These are phyloP conservation scores for Ruditapes philippinarum DNA, from an alignment of 1,140 invertebrate species.

Conservation along the genomic window DNA sequence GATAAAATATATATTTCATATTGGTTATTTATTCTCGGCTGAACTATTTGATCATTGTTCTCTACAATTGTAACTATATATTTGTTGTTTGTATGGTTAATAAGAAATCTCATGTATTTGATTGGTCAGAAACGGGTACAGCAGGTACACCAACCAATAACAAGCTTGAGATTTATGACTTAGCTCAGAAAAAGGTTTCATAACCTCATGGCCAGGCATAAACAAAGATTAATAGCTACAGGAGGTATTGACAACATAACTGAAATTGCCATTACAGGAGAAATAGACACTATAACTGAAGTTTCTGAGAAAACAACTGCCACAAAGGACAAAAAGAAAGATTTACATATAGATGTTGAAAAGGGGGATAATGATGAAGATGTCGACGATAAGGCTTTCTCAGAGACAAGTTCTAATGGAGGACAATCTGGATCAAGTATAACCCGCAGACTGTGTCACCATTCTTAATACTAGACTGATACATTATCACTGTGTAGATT, in stretches of 20 bases:
- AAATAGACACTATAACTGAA: constrained; percentile 58
- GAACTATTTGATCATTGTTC: too few relatives aligned
- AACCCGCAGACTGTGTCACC: background rate
- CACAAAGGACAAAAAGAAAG: background rate
- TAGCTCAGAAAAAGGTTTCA: too few relatives aligned
- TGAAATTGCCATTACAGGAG: constrained; percentile 42
- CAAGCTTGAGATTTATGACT: too few relatives aligned
- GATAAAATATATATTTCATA: too few relatives aligned
- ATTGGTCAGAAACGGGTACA: too few relatives aligned
- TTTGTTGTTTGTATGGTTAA: too few relatives aligned
- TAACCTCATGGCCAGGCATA: too few relatives aligned
- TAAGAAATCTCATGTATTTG: too few relatives aligned
- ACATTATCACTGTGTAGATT: background rate
- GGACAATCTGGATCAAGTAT: background rate
- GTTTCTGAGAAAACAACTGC: background rate
- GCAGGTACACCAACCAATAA: too few relatives aligned
- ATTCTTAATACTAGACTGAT: background rate
- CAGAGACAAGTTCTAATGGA: background rate
- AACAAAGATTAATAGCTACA: too few relatives aligned
- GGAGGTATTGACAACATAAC: background rate
- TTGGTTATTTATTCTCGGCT: too few relatives aligned
- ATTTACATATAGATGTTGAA: constrained; percentile 10
- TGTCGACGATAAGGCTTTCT: background rate
- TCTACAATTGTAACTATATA: too few relatives aligned
- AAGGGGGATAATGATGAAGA: constrained; percentile 46